These are phyloP conservation scores for Cebidichthys violaceus DNA, from an alignment of 2,113 vertebrate species.

Conservation along the genomic window DNA sequence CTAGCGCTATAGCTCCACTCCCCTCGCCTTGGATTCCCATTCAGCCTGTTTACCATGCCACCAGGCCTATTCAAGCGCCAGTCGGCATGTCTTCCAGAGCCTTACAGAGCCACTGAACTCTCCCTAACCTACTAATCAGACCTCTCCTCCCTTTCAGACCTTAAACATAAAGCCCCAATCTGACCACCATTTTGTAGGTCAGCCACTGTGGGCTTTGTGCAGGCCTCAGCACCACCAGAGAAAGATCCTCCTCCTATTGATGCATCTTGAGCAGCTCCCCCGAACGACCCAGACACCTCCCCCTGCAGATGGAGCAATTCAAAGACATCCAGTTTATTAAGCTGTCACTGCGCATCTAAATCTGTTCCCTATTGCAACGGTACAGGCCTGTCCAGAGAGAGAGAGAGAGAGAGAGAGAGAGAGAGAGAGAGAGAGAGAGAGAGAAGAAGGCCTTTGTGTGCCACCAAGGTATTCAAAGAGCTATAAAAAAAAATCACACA, in stretches of 20 bases:
- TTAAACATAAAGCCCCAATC: conserved; percentile 81
- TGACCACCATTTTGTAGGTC: conserved; percentile 87
- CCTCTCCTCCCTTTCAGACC: conserved; percentile 83
- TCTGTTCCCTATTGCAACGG: conserved; percentile 92
- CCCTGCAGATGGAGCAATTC: conserved; percentile 79
- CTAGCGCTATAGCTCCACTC: conserved; percentile 57
- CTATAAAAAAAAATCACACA: conserved; percentile 71
- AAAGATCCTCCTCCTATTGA: conserved; percentile 82
- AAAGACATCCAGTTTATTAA: conserved; percentile 91
- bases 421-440: no score
- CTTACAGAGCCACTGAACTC: conserved; percentile 79
- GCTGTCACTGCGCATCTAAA: conserved; percentile 97
- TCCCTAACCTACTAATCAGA: conserved; percentile 83
- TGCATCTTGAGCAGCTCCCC: conserved; percentile 70
- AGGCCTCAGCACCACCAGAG: conserved; percentile 71
- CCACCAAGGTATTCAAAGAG: conserved; percentile 88
- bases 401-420: no score
- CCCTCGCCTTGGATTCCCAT: conserved; percentile 68
- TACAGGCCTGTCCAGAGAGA: conserved; percentile 69
- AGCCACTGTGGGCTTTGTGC: conserved; percentile 81
- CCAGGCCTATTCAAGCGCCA: conserved; percentile 74
- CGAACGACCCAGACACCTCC: conserved; percentile 69
- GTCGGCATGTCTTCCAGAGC: conserved; percentile 75
- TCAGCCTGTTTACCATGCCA: conserved; percentile 75
- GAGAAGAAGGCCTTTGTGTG: conserved; percentile 90